Conservation (phyloP, 2,797 vertebrate genomes). For the Coregonus suidteri region DNA sequence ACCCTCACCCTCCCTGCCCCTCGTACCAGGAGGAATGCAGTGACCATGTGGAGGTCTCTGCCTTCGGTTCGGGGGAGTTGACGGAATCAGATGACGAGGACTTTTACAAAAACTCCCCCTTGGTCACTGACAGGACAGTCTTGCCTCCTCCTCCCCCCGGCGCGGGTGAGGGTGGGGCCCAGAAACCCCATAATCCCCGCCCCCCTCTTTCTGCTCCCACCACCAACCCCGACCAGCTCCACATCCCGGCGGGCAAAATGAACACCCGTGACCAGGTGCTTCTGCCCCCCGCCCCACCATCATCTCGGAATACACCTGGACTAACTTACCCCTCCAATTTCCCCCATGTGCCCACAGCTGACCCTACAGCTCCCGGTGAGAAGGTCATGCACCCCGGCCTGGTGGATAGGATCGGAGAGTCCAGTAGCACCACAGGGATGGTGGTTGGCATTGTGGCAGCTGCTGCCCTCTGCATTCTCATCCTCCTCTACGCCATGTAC, state of each 20-base stretch:
- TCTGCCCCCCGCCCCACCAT: constrained; percentile 80
- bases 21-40: constrained; percentile 94
- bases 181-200: constrained; percentile 71
- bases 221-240: constrained; percentile 79
- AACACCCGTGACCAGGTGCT: constrained; percentile 91
- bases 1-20: constrained; percentile 82
- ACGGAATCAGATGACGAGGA: constrained; percentile 95
- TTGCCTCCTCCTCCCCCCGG: constrained; percentile 78
- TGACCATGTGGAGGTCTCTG: constrained; percentile 90
- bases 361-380: constrained; percentile 86
- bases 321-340: constrained; percentile 90
- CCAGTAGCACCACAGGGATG: constrained; percentile 88
- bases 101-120: constrained; percentile 89
- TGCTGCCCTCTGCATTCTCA: constrained; percentile 88
- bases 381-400: constrained; percentile 81
- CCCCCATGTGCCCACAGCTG: constrained; percentile 94
- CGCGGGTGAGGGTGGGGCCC: constrained; percentile 74
- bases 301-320: constrained; percentile 81
- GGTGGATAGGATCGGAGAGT: constrained; percentile 84
- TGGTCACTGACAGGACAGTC: constrained; percentile 94
- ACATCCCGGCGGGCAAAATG: constrained; percentile 94
- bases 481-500: constrained; percentile 90
- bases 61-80: constrained; percentile 93
- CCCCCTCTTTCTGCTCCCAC: constrained; percentile 76
- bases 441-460: constrained; percentile 88